Conservation (phyloP, 92 coral and sea anemone species). For the Porites rus region DNA sequence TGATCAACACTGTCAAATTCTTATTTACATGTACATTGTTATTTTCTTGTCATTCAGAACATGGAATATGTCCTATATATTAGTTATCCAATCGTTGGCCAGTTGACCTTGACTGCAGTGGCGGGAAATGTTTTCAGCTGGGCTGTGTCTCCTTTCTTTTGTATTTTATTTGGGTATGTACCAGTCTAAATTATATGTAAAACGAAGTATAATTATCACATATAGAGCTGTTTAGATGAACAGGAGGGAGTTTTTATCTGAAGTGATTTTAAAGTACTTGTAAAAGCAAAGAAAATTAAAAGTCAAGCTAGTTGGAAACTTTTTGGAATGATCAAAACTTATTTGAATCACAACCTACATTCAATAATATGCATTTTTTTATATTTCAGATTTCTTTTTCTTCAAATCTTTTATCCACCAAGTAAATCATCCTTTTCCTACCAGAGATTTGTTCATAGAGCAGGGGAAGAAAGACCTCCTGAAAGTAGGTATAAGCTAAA, state of each 20-base stretch:
- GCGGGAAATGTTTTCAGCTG: slow-evolving; percentile 80
- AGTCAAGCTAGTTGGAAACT: too few relatives aligned
- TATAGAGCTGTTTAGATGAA: too few relatives aligned
- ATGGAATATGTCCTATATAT: slow-evolving; percentile 82
- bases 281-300: too few relatives aligned
- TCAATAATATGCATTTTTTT: neutral
- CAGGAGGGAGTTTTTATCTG: too few relatives aligned
- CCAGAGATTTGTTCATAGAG: slow-evolving; percentile 57
- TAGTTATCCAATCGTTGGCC: slow-evolving; percentile 87
- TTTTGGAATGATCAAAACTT: too few relatives aligned
- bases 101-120: slow-evolving; percentile 84
- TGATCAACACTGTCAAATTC: neutral
- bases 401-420: slow-evolving; percentile 78
- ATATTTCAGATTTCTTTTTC: slow-evolving; percentile 68
- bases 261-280: too few relatives aligned
- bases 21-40: too few relatives aligned
- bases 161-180: slow-evolving; percentile 87
- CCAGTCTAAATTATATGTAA: too few relatives aligned
- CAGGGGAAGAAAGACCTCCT: slow-evolving; percentile 71
- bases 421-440: slow-evolving; percentile 79
- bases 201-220: too few relatives aligned
- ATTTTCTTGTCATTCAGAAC: slow-evolving; percentile 53
- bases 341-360: too few relatives aligned
- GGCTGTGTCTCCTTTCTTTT: slow-evolving; percentile 79
- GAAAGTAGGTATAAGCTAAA: slow-evolving; percentile 57